These are phyloP conservation scores for Leptobrachium ailaonicum DNA, from an alignment of 2,113 vertebrate genomes.

Conservation along the genomic window DNA sequence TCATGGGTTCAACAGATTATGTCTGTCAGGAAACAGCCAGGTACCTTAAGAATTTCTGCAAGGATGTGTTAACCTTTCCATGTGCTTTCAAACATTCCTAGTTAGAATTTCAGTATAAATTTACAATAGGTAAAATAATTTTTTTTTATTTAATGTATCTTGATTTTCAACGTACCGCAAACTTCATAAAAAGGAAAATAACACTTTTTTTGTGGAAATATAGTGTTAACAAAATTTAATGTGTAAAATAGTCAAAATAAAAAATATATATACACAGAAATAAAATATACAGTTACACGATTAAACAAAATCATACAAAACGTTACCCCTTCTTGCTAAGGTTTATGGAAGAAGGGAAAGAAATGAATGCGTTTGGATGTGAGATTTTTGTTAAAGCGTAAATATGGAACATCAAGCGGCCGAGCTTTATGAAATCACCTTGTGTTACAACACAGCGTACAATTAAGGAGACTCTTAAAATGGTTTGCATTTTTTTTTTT, in stretches of 20 bases:
- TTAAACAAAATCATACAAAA: conserved; percentile 44
- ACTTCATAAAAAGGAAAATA: conserved; percentile 9
- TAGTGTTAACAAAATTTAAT: conserved; percentile 46
- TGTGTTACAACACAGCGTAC: background rate
- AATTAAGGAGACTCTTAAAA: conserved; percentile 49
- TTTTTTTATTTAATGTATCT: background rate
- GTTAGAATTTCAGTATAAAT: too few relatives aligned
- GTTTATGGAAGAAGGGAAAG: conserved; percentile 13
- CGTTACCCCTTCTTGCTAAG: conserved; percentile 32
- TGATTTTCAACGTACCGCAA: background rate
- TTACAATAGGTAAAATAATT: too few relatives aligned
- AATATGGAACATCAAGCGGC: conserved; percentile 3
- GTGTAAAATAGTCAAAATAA: conserved; percentile 38
- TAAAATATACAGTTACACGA: conserved; percentile 40
- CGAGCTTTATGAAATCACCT: conserved; percentile 20
- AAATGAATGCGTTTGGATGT: conserved; percentile 21
- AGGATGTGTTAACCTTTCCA: too few relatives aligned
- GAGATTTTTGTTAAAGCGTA: conserved; percentile 17
- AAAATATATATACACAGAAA: conserved; percentile 41
- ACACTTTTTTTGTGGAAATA: conserved; percentile 37
- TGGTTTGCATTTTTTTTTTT: conserved; percentile 75
- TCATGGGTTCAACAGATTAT: too few relatives aligned
- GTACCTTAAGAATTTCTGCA: too few relatives aligned
- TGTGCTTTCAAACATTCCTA: too few relatives aligned
- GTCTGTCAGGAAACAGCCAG: too few relatives aligned